A percentile compares a stretch with the other conserved stretches of the same genome.
Evolutionary conservation across 2,797 vertebrate species (phyloP).

Genomic region (Sebastes minor): DNA sequence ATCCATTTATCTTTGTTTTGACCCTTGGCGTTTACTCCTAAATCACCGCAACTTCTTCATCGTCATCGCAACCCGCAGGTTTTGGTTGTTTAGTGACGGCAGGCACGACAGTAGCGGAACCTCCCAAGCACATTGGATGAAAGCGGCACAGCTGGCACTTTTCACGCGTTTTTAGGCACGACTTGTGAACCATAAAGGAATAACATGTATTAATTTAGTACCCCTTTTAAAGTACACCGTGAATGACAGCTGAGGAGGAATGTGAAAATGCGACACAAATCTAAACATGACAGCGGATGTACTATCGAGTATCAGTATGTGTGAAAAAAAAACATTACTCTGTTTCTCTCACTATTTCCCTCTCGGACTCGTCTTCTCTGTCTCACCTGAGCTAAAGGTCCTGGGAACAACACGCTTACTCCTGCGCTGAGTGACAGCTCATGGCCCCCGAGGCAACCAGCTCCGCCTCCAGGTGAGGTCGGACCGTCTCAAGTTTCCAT

Average conservation of each 20-base stretch:
- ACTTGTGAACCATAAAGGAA: too few relatives aligned
- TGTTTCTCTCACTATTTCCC: slow-evolving; percentile 30
- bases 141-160: too few relatives aligned
- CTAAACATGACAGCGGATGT: slow-evolving; percentile 19
- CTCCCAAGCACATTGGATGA: too few relatives aligned
- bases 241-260: background rate
- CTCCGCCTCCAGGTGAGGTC: slow-evolving; percentile 76
- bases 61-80: too few relatives aligned
- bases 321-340: slow-evolving; percentile 36
- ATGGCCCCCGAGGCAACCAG: slow-evolving; percentile 63
- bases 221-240: background rate
- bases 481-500: slow-evolving; percentile 59
- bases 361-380: slow-evolving; percentile 32
- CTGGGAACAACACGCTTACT: slow-evolving; percentile 72
- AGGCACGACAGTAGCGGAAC: too few relatives aligned
- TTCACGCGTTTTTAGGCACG: too few relatives aligned
- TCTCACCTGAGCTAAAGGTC: slow-evolving; percentile 76
- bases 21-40: too few relatives aligned
- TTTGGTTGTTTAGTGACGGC: too few relatives aligned
- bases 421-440: slow-evolving; percentile 71
- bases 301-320: slow-evolving; percentile 32
- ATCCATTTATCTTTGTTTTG: too few relatives aligned
- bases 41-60: too few relatives aligned
- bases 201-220: too few relatives aligned
- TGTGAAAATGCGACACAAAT: slow-evolving; percentile 17